Evolutionary conservation across 2,113 vertebrate genomes (phyloP).

Genomic region (Chrysochloris asiatica): DNA sequence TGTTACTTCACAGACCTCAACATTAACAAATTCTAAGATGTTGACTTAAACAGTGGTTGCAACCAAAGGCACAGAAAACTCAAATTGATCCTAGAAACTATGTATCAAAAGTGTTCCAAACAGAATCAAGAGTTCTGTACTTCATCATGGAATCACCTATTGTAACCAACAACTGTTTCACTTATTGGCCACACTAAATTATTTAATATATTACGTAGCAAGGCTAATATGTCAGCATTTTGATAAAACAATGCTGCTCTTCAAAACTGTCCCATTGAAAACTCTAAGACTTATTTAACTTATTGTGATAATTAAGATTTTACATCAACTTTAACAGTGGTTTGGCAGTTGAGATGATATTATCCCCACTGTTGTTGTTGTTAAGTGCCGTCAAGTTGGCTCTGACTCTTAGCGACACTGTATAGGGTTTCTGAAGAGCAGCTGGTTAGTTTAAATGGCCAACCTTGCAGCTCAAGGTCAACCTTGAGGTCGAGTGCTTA

Average conservation of each 20-base stretch:
- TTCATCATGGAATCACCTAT: constrained; percentile 8
- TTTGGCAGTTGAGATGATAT: too few relatives aligned
- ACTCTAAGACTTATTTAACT: constrained; percentile 13
- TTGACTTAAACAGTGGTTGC: not conserved
- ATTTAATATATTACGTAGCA: constrained; percentile 37
- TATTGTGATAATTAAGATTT: too few relatives aligned
- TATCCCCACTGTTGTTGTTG: too few relatives aligned
- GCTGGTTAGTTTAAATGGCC: too few relatives aligned
- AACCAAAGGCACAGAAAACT: constrained; percentile 43
- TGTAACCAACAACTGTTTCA: constrained; percentile 42
- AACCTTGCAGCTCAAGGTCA: too few relatives aligned
- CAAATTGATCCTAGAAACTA: constrained; percentile 23
- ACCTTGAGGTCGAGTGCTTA: too few relatives aligned
- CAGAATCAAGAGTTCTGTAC: constrained; percentile 12
- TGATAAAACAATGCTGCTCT: not conserved
- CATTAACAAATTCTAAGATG: not conserved
- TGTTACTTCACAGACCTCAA: constrained; percentile 3
- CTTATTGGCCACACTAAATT: constrained; percentile 42
- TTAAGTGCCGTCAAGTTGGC: too few relatives aligned
- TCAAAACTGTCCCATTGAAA: constrained; percentile 26
- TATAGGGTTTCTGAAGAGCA: too few relatives aligned
- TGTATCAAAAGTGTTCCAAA: not conserved
- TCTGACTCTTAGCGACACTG: too few relatives aligned
- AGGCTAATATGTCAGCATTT: constrained; percentile 43
- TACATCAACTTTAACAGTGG: too few relatives aligned